Evolutionary conservation across 1,140 invertebrate genomes (phyloP), one percentile per base, ranked within the genome.

Genomic region (Phortica variegata): DNA sequence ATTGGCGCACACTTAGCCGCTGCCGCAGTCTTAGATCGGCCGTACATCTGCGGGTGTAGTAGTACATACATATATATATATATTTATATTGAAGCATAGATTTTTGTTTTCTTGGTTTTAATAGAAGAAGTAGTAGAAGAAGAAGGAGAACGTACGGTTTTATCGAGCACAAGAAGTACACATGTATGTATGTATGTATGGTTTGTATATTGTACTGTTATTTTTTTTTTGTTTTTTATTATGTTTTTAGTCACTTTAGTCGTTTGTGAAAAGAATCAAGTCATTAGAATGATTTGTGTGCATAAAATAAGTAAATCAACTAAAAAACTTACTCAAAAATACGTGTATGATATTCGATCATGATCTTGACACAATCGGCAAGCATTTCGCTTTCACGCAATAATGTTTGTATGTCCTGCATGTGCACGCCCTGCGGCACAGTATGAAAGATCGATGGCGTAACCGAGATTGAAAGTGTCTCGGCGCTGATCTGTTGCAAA

Each of bases 271-370:
- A 32, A 40, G 40, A 2, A 38, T 34, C 20, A 45, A 37, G 20
- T 23, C 23, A 29, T 13, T 12, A 7, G 15, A 23, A 37, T 7
- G 29, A 8, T 7, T 31, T 31, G n/a, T 31, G 29, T 8, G n/a
- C n/a, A n/a, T 7, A 31, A 31, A 31, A 31, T 31, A n/a, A 31
- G n/a, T 31, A 8, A 40, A 18, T 40, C 5, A 6, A 17, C 8
- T n/a, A 6, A 43, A 46, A 21, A 51, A 74, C 71, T 74, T 66
- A 74, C 71, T 74, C 66, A 52, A 74, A 74, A 53, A 74, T 69
- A 13, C 68, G 61, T n/a, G 29, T 43, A 23, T 74, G 61, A 52
- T 74, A 72, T 56, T 74, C 71, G 32, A 74, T 74, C 71, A 74
- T 74, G 15, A 74, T 52, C 39, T 59, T 56, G n/a, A 74, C 71